Evolutionary conservation across 2,113 vertebrate genomes (phyloP).

Genomic region (Parotia lawesii): DNA sequence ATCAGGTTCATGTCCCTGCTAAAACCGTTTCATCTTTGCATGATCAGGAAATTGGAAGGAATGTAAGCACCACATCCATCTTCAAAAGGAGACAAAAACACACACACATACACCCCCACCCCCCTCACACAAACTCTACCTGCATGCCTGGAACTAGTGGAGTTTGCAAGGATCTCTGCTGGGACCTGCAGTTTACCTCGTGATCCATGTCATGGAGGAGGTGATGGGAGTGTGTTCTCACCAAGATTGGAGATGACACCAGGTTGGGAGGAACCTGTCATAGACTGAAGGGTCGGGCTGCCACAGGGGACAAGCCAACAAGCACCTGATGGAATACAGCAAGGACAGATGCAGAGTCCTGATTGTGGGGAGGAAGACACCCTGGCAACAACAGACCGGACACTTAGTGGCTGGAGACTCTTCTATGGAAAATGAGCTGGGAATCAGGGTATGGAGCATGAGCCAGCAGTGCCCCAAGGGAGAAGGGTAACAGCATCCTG

Average conservation of each 20-base stretch:
- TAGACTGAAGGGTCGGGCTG: background rate
- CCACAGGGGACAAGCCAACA: background rate
- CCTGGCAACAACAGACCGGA: background rate
- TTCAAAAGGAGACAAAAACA: background rate
- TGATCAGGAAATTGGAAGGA: background rate
- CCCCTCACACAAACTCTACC: too few species aligned
- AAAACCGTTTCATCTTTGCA: background rate
- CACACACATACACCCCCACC: accelerated
- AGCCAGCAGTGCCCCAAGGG: background rate
- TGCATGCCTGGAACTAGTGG: background rate
- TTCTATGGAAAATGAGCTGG: background rate
- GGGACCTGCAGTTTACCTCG: background rate
- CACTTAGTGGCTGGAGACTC: background rate
- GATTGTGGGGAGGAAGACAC: accelerated
- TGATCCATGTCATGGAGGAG: background rate
- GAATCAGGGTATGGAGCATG: accelerated
- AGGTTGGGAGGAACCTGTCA: background rate
- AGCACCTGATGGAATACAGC: background rate
- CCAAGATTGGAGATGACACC: background rate
- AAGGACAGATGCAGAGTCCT: background rate
- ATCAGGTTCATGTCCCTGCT: background rate
- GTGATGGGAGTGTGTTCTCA: background rate
- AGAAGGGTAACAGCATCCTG: background rate
- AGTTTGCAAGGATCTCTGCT: background rate
- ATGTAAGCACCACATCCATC: background rate